Base-by-base conservation (phyloP, 1,140 invertebrate species). In the Oncopeltus fasciatus region DNA sequence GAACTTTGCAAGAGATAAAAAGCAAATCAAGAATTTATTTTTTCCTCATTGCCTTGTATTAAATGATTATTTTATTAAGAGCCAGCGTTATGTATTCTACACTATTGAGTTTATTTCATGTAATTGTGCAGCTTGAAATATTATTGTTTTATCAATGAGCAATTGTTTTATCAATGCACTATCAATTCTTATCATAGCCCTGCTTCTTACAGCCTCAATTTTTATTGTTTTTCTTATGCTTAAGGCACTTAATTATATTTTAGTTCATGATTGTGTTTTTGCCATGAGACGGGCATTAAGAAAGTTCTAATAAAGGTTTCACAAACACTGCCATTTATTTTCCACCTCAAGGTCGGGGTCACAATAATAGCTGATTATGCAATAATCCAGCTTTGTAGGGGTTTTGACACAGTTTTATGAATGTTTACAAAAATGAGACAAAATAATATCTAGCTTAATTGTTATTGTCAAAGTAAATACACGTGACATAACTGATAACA, bases 361-460 rank as follows among this genome's bases (percentile, higher is more conserved):
- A 53, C 49, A 53, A 53, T 53, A 53, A 53, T 53, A 53, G 49
- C 49, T 26, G 49, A 53, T 53, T 53, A 53, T 53, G 49, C 49
- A 53, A 53, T 53, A 53, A 53, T 53, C 49, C 49, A 24, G 24
- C 49, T 53, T 53, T 24, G 26, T 53, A n/a, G n/a, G 49, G 24
- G 49, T 24, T 53, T 53, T 53, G 49, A 53, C 49, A 53, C 49
- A 53, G 49, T 53, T 53, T 53, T 53, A 18, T 16, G 26, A 26
- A 53, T n/a, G n/a, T n/a, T n/a, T n/a, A n/a, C n/a, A n/a, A n/a
- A n/a, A n/a, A n/a, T n/a, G n/a, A n/a, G n/a, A n/a, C n/a, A n/a
- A n/a, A n/a, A n/a, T n/a, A n/a, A n/a, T n/a, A n/a, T n/a, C n/a
- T n/a, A n/a, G n/a, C n/a, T n/a, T n/a, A n/a, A n/a, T n/a, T n/a